These are phyloP conservation scores for Diabrotica virgifera DNA, from an alignment of 1,140 invertebrate genomes.

Conservation along the genomic window DNA sequence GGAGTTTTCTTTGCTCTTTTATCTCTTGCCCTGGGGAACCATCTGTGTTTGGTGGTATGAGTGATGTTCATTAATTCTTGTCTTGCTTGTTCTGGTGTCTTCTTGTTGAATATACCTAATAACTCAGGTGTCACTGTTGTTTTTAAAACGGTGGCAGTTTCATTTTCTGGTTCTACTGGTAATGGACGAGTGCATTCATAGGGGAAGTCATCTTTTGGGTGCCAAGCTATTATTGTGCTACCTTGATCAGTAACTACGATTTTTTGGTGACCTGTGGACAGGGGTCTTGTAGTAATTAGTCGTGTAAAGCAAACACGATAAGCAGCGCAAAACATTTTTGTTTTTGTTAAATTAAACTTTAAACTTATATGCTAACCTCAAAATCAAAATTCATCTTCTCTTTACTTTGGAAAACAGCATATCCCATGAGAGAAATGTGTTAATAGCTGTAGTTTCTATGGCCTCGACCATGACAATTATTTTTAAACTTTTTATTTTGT, in stretches of 20 bases:
- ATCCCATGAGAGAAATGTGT: too few species aligned
- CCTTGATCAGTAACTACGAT: conserved; percentile 69
- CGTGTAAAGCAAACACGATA: neutral
- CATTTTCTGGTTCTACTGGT: conserved; percentile 50
- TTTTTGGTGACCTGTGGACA: conserved; percentile 43
- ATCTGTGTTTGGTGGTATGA: conserved; percentile 74
- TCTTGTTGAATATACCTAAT: conserved; percentile 62
- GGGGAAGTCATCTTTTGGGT: conserved; percentile 76
- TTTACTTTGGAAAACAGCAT: too few species aligned
- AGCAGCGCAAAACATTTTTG: neutral
- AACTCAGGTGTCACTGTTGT: conserved; percentile 60
- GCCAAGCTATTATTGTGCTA: conserved; percentile 81
- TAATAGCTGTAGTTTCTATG: too few species aligned
- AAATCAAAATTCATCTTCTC: too few species aligned
- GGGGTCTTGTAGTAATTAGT: neutral
- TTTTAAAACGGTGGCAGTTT: conserved; percentile 58
- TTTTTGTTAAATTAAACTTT: too few species aligned
- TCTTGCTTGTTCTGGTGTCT: conserved; percentile 58
- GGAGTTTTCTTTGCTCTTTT: conserved; percentile 64
- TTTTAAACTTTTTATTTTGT: too few species aligned
- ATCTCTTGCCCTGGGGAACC: conserved; percentile 69
- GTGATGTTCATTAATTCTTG: conserved; percentile 73
- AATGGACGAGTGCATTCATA: conserved; percentile 80
- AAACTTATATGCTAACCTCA: too few species aligned
- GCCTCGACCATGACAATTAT: too few species aligned